These are phyloP conservation scores for Drosophila phalerata DNA, from an alignment of 2,888 invertebrate species.

Conservation along the genomic window DNA sequence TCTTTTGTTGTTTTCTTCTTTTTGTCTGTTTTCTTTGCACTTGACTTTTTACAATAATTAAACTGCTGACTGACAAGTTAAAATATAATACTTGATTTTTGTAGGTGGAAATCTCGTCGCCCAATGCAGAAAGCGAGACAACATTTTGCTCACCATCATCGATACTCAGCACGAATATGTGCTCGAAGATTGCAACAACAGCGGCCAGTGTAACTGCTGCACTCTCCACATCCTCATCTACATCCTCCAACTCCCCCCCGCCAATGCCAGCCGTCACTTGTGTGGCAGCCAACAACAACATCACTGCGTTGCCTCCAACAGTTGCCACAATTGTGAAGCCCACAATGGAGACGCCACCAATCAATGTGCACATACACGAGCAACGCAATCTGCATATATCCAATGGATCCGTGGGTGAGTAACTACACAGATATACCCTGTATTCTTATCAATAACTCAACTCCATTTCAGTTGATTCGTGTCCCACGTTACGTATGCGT, in stretches of 20 bases:
- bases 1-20: slow-evolving; percentile 15
- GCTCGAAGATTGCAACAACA: slow-evolving; percentile 84
- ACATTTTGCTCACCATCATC: slow-evolving; percentile 85
- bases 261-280: slow-evolving; percentile 70
- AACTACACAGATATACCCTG: not conserved
- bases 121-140: slow-evolving; percentile 85
- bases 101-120: slow-evolving; percentile 86
- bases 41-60: slow-evolving; percentile 27
- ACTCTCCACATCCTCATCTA: slow-evolving; percentile 57
- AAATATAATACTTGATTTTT: slow-evolving; percentile 5
- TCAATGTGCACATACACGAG: slow-evolving; percentile 34
- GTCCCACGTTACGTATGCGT: slow-evolving; percentile 74
- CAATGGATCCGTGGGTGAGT: slow-evolving; percentile 61
- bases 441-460: not conserved
- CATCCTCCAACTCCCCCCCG: slow-evolving; percentile 64
- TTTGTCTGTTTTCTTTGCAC: slow-evolving; percentile 27
- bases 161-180: slow-evolving; percentile 85
- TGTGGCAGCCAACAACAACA: slow-evolving; percentile 21
- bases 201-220: slow-evolving; percentile 83
- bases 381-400: slow-evolving; percentile 42
- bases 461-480: slow-evolving; percentile 65
- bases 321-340: slow-evolving; percentile 18
- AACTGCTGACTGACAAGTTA: slow-evolving; percentile 16
- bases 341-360: slow-evolving; percentile 8
- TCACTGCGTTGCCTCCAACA: slow-evolving; percentile 29